Evolutionary conservation across 2,113 vertebrate genomes (phyloP).

Genomic region (Nannospalax galili): DNA sequence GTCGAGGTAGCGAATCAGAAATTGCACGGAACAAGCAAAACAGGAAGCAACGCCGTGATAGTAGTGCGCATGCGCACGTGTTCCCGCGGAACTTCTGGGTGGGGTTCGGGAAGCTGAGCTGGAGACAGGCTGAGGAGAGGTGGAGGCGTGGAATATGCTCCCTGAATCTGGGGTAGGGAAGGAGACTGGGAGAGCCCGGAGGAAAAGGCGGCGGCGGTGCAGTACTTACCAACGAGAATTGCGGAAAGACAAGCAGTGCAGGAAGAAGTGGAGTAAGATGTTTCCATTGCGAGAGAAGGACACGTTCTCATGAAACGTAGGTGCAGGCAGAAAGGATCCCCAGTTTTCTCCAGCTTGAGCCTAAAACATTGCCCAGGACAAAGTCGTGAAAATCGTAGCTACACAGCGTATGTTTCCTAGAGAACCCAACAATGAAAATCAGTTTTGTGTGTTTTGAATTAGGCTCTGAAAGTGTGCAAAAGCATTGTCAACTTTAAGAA

Average conservation of each 20-base stretch:
- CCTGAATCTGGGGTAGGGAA: background rate
- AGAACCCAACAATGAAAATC: background rate
- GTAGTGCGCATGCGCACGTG: background rate
- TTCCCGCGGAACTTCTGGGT: accelerated
- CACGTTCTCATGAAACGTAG: background rate
- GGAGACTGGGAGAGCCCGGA: background rate
- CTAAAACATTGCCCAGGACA: background rate
- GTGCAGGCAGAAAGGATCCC: background rate
- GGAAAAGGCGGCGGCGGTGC: accelerated
- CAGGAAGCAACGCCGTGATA: accelerated
- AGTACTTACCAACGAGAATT: background rate
- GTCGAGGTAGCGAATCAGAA: accelerated
- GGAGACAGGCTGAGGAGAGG: accelerated
- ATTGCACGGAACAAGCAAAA: accelerated
- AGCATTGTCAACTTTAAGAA: background rate
- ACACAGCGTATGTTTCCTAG: accelerated
- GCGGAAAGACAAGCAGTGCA: background rate
- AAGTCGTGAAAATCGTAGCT: background rate
- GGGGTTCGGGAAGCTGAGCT: accelerated
- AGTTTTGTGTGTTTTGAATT: background rate
- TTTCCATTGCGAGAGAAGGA: background rate
- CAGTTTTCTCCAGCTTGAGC: background rate
- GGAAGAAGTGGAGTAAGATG: background rate
- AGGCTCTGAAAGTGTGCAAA: background rate
- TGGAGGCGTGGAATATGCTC: accelerated